phyloP scores from a whole-genome alignment of 2,113 vertebrate genomes.

The Maccullochella peelii region DNA sequence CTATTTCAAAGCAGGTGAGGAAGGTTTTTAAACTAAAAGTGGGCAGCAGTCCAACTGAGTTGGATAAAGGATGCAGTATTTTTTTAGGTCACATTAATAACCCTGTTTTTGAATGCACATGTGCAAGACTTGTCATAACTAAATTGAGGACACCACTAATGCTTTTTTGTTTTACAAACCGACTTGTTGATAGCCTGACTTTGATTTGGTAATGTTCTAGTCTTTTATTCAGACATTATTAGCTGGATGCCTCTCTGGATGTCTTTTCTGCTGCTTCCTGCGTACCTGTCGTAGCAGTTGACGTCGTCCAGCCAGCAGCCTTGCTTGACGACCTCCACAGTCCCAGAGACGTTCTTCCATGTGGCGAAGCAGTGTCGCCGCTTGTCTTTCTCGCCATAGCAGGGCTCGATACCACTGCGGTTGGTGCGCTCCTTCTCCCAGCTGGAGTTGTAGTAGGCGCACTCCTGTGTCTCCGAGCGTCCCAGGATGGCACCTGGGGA shows the following conservation, averaged over 20 bases:
- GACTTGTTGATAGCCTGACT: not conserved
- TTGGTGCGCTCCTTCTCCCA: conserved; percentile 99
- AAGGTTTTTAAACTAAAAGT: not conserved
- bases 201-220: not conserved
- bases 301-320: conserved; percentile 99
- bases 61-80: too few species aligned
- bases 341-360: conserved; percentile 96
- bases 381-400: conserved; percentile 95
- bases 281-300: conserved; percentile 98
- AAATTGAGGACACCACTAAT: too few species aligned
- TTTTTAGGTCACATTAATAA: too few species aligned
- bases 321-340: conserved; percentile 95
- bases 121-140: too few species aligned
- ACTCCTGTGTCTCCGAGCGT: conserved; percentile 96
- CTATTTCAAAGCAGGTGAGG: too few species aligned
- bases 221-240: too few species aligned
- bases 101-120: too few species aligned
- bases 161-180: too few species aligned
- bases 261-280: not conserved
- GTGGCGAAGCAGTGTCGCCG: conserved; percentile 96
- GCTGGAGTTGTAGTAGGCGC: conserved; percentile 95
- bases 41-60: too few species aligned
- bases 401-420: conserved; percentile 92
- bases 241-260: too few species aligned
- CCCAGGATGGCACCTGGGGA: conserved; percentile 94